phyloP scores from a whole-genome alignment of 2,113 vertebrate species.

The Ictalurus punctatus region DNA sequence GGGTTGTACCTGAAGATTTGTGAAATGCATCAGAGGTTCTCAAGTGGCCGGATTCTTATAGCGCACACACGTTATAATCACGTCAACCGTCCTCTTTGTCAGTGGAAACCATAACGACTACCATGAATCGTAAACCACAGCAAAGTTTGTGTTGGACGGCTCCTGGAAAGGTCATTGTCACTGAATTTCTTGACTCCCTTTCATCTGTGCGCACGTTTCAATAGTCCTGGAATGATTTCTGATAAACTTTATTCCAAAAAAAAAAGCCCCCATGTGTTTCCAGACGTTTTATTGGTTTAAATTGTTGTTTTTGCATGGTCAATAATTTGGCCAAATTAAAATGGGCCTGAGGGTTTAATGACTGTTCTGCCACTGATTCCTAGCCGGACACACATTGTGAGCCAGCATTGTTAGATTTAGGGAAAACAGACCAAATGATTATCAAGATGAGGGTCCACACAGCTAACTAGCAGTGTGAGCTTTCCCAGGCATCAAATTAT shows the following conservation, averaged over 20 bases:
- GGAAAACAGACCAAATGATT: background rate
- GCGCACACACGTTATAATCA: background rate
- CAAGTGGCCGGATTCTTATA: background rate
- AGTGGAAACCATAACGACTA: background rate
- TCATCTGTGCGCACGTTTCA: background rate
- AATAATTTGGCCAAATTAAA: background rate
- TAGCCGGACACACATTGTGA: background rate
- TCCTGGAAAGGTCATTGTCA: background rate
- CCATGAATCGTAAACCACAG: background rate
- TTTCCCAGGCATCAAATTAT: slow-evolving; percentile 24
- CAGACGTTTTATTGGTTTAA: background rate
- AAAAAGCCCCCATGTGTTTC: background rate
- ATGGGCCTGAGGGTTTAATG: slow-evolving; percentile 3
- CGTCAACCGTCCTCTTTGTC: background rate
- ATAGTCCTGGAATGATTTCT: background rate
- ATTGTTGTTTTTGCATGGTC: background rate
- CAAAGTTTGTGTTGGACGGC: background rate
- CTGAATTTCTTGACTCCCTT: background rate
- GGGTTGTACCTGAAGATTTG: background rate
- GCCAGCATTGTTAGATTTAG: background rate
- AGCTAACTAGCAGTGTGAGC: background rate
- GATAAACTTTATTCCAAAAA: background rate
- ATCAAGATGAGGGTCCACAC: slow-evolving; percentile 12
- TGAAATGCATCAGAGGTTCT: background rate
- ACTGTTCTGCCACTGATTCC: background rate